phyloP scores from a whole-genome alignment of 2,113 vertebrate genomes.

The Struthio camelus region DNA sequence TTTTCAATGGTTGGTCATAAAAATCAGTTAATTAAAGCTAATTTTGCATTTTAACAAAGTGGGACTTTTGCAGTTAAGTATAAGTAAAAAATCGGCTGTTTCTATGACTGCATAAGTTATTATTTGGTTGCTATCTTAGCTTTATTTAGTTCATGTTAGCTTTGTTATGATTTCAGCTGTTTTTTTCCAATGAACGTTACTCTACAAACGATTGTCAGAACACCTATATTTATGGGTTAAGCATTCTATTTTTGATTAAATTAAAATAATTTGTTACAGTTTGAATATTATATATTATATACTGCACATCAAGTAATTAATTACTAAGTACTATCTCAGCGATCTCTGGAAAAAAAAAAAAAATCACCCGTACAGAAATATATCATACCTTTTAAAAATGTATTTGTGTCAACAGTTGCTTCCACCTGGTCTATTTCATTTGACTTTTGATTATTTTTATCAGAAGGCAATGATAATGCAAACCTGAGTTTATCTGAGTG shows the following conservation, averaged over 20 bases:
- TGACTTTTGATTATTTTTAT: slow-evolving; percentile 36
- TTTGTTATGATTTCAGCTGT: background rate
- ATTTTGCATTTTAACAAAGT: background rate
- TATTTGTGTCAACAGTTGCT: background rate
- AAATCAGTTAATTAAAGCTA: background rate
- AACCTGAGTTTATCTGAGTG: background rate
- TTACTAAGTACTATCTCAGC: background rate
- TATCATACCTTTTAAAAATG: slow-evolving; percentile 60
- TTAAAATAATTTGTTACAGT: background rate
- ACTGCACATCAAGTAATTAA: background rate
- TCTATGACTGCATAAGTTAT: background rate
- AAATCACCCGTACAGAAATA: background rate
- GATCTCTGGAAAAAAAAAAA: background rate
- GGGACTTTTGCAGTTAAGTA: background rate
- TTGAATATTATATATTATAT: background rate
- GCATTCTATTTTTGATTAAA: background rate
- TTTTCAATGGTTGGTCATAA: background rate
- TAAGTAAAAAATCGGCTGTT: background rate
- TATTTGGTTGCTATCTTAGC: background rate
- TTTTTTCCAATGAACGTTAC: background rate
- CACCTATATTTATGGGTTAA: background rate
- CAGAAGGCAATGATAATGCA: background rate
- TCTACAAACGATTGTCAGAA: background rate
- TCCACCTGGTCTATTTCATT: slow-evolving; percentile 19
- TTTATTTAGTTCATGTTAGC: background rate